These are phyloP conservation scores for Coturnix japonica DNA, from an alignment of 2,113 vertebrate genomes.

Conservation along the genomic window DNA sequence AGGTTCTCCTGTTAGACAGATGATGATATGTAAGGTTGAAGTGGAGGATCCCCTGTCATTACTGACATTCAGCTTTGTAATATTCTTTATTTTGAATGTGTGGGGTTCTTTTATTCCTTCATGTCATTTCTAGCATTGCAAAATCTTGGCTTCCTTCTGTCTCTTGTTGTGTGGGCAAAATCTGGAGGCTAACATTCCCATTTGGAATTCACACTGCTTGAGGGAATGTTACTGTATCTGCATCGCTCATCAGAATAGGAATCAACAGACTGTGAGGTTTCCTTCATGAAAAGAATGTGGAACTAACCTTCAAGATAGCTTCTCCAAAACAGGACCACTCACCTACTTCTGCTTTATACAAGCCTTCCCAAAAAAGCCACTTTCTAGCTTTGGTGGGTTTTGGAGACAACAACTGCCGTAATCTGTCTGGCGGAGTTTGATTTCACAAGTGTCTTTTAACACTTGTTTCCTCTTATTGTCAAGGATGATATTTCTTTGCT, in stretches of 20 bases:
- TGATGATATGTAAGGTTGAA: neutral
- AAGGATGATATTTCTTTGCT: neutral
- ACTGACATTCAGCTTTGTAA: neutral
- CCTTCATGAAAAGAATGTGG: neutral
- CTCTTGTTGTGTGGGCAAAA: neutral
- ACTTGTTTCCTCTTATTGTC: neutral
- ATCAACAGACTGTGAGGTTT: neutral
- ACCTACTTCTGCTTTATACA: neutral
- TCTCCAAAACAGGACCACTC: neutral
- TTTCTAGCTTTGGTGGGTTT: neutral
- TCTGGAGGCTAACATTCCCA: neutral
- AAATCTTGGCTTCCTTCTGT: neutral
- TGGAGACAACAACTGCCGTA: neutral
- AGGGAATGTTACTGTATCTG: neutral
- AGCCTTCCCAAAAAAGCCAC: neutral
- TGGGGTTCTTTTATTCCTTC: neutral
- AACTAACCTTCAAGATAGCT: neutral
- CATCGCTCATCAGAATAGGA: neutral
- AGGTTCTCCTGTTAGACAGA: neutral
- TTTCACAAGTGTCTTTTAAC: neutral
- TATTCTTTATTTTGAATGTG: neutral
- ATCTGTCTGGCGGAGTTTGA: neutral
- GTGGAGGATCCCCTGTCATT: neutral
- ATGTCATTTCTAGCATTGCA: neutral
- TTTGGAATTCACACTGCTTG: neutral